phyloP scores from a whole-genome alignment of 2,888 invertebrate species.

The Campaea margaritaria region DNA sequence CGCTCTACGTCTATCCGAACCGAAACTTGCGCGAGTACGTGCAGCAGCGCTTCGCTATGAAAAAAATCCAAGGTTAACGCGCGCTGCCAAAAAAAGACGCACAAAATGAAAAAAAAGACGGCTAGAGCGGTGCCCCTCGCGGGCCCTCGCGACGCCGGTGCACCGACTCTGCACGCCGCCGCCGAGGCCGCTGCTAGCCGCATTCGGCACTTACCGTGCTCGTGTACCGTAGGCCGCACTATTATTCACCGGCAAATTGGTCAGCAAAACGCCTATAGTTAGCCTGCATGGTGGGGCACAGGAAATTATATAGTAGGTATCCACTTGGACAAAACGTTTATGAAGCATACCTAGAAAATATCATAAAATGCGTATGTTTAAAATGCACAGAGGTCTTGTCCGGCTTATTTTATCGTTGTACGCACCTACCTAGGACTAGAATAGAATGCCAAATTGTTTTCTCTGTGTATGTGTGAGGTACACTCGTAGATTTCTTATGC shows the following conservation, averaged over 20 bases:
- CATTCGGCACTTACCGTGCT: conserved; percentile 36
- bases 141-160: conserved; percentile 67
- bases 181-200: conserved; percentile 55
- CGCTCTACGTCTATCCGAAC: conserved; percentile 83
- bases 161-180: conserved; percentile 71
- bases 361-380: neutral
- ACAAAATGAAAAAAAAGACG: conserved; percentile 83
- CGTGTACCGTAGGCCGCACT: conserved; percentile 42
- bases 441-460: too few species aligned
- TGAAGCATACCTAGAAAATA: neutral
- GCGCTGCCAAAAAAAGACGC: conserved; percentile 85
- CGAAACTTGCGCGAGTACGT: conserved; percentile 83
- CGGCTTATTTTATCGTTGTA: too few species aligned
- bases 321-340: neutral
- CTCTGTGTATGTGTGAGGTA: too few species aligned
- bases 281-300: neutral
- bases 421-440: too few species aligned
- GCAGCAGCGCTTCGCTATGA: conserved; percentile 84
- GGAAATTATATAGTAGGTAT: neutral
- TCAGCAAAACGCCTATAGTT: conserved; percentile 15
- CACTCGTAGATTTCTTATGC: too few species aligned
- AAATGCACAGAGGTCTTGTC: neutral
- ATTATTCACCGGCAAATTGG: conserved; percentile 2
- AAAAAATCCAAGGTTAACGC: conserved; percentile 84
- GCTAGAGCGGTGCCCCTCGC: conserved; percentile 78